Conservation (phyloP, 2,113 vertebrate genomes). For the Cercopithecus mona region DNA sequence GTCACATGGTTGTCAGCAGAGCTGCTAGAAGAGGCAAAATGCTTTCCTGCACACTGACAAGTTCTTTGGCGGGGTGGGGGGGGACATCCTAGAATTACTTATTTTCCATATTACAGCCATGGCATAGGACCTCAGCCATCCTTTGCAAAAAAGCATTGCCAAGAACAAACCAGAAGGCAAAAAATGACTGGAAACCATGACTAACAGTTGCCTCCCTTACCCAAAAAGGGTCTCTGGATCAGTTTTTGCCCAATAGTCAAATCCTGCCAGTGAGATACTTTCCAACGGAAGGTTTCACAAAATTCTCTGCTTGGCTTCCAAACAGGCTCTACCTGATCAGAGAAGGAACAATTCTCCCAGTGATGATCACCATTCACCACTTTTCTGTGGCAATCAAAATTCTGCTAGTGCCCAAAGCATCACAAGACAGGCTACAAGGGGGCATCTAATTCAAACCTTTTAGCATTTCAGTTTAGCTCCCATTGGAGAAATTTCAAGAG, state of each 20-base stretch:
- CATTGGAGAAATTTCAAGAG: background rate
- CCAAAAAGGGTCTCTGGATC: background rate
- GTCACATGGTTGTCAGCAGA: background rate
- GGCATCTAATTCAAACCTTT: background rate
- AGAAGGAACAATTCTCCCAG: background rate
- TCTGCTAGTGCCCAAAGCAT: background rate
- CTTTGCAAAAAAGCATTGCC: background rate
- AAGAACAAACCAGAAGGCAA: background rate
- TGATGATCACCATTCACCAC: background rate
- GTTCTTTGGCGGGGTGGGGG: background rate
- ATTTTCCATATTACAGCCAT: background rate
- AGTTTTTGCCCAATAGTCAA: background rate
- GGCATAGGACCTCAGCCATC: background rate
- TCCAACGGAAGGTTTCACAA: background rate
- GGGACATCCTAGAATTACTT: accelerated
- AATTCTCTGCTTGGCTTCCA: background rate
- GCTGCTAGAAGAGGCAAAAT: background rate
- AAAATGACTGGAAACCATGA: background rate
- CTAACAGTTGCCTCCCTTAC: background rate
- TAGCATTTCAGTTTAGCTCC: background rate
- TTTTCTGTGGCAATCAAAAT: background rate
- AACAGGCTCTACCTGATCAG: background rate
- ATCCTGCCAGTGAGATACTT: background rate
- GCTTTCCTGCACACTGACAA: background rate
- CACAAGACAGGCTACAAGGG: background rate